Base-by-base conservation (phyloP, 2,113 vertebrate species). In the Phainopepla nitens region DNA sequence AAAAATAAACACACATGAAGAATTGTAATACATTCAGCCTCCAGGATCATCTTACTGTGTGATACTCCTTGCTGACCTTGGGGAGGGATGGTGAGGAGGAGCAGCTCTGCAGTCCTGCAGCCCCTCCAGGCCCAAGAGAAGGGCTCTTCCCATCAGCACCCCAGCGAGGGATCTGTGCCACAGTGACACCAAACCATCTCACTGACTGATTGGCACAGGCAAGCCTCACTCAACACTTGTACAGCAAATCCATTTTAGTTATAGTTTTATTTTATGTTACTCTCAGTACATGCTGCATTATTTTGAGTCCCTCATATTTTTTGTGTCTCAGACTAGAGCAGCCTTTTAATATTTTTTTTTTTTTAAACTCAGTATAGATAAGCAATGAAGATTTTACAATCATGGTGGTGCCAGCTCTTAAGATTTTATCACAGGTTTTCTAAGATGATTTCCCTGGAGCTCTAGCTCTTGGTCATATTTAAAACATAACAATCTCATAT, bases 161-260 rank as follows among this genome's bases (percentile, higher is more conserved):
- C 5, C 33, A 33, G 28, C 0, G 0, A 60, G 36, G 36, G 21
- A 47, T 27, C 5, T 20, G 29, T 82, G 44, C 33, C 28, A n/a
- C 29, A 60, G 23, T 9, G 61, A 35, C 39, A 41, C 50, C 53
- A 60, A 51, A 21, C 33, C 3, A 2, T 29, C 35, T 42, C n/a
- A 35, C 20, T 44, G 9, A 47, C 17, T 0, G 0, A 27, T 36
- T 35, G 25, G 13, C 33, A n/a, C 23, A 53, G 58, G 28, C 31
- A 83, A 36, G 23, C 18, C 15, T 21, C 17, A 5, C 36, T 68
- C 44, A 41, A 17, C 7, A 11, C 11, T 35, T 2, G 0, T 31
- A 29, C 28, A 56, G 49, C 36, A 11, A 56, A 60, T 45, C 15
- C 19, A 25, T 28, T 47, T 41, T 49, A 72, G 10, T 39, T 69